Conservation (phyloP, 35 echinoderm and acorn worm genomes). For the Lytechinus variegatus region DNA sequence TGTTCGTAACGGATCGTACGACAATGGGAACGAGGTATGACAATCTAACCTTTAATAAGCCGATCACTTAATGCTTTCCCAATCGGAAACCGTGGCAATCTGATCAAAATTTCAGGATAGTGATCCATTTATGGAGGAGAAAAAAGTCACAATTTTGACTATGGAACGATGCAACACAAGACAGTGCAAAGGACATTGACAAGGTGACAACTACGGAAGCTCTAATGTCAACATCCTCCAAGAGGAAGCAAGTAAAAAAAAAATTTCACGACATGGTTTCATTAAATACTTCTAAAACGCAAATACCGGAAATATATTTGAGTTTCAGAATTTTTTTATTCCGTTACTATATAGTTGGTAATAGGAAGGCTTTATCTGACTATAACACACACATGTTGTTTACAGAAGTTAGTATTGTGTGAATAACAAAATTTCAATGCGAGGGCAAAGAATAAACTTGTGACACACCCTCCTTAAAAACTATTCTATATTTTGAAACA, state of each 20-base stretch:
- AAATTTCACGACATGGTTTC: background rate
- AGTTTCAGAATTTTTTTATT: background rate
- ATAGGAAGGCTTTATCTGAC: too few species aligned
- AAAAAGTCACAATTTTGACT: background rate
- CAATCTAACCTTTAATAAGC: background rate
- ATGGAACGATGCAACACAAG: background rate
- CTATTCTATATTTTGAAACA: too few species aligned
- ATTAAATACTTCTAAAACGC: background rate
- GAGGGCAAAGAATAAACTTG: too few species aligned
- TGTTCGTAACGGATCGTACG: too few species aligned
- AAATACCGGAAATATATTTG: background rate
- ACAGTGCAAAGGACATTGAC: background rate
- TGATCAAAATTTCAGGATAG: background rate
- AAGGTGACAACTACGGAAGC: background rate
- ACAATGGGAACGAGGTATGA: background rate
- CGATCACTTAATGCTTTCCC: background rate
- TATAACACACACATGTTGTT: too few species aligned
- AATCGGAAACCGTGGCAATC: background rate
- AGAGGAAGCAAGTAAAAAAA: background rate
- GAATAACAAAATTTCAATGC: too few species aligned
- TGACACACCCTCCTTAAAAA: too few species aligned
- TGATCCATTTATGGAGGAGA: background rate
- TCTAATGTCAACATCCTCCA: background rate
- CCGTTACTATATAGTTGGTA: too few species aligned
- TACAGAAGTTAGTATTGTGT: too few species aligned